Evolutionary conservation across 2,888 invertebrate species (phyloP).

Genomic region (Patella caerulea): DNA sequence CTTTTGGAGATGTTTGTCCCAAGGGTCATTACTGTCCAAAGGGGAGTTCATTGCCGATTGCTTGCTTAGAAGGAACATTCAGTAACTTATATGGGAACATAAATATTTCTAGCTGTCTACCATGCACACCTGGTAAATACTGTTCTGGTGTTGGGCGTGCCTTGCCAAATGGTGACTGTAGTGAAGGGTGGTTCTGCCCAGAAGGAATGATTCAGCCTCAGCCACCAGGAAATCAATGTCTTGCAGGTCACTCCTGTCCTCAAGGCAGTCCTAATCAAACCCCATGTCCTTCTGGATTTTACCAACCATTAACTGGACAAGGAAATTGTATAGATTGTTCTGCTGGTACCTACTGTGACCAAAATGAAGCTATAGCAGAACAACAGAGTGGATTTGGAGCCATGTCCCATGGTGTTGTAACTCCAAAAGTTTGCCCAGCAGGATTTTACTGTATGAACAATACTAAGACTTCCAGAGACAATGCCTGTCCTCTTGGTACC

Average conservation of each 20-base stretch:
- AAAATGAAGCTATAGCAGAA: constrained; percentile 65
- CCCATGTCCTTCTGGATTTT: constrained; percentile 63
- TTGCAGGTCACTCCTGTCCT: constrained; percentile 66
- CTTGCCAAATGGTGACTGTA: constrained; percentile 62
- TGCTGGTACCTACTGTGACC: constrained; percentile 66
- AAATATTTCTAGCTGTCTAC: constrained; percentile 61
- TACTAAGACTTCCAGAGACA: constrained; percentile 58
- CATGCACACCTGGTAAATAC: constrained; percentile 66
- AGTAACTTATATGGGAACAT: constrained; percentile 58
- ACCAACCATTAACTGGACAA: constrained; percentile 60
- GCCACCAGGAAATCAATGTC: constrained; percentile 64
- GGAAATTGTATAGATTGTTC: constrained; percentile 62
- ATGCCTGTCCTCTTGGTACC: constrained; percentile 66
- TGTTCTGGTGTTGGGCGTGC: constrained; percentile 60
- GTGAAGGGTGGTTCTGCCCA: constrained; percentile 64
- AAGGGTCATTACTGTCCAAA: constrained; percentile 67
- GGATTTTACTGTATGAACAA: constrained; percentile 68
- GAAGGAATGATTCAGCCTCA: constrained; percentile 61
- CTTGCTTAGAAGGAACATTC: constrained; percentile 64
- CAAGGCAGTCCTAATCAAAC: constrained; percentile 58
- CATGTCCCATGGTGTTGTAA: constrained; percentile 68
- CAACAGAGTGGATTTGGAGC: constrained; percentile 63
- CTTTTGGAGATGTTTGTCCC: constrained; percentile 67
- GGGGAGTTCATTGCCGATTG: constrained; percentile 53
- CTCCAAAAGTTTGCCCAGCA: constrained; percentile 64